Conservation (phyloP, 2,888 invertebrate genomes). For the Sycophila texana region DNA sequence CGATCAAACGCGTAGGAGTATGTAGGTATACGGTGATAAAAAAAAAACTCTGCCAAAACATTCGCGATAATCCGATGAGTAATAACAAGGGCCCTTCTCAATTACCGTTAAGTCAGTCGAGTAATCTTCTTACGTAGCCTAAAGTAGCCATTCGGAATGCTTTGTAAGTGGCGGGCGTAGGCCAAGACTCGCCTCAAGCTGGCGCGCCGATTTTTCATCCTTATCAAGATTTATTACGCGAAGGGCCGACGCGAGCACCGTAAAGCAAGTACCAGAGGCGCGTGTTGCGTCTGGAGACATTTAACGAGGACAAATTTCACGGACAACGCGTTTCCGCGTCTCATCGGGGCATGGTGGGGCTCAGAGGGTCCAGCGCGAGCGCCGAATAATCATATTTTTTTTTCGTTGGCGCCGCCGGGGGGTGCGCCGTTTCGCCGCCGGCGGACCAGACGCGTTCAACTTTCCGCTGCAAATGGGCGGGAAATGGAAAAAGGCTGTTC, state of each 20-base stretch:
- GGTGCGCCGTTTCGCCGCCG: not conserved
- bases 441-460: not conserved
- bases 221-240: conserved; percentile 39
- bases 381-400: conserved; percentile 10
- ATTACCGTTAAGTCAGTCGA: no score
- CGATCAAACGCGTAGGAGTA: no score
- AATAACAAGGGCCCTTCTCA: no score
- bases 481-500: conserved; percentile 37
- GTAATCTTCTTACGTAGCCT: not conserved
- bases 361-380: not conserved
- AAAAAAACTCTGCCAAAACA: no score
- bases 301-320: conserved; percentile 44
- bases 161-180: not conserved
- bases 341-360: not conserved
- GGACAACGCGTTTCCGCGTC: not conserved
- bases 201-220: conserved; percentile 25
- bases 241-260: not conserved
- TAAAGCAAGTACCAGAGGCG: not conserved
- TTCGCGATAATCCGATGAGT: not conserved
- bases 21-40: not conserved
- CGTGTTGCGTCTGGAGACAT: conserved; percentile 8
- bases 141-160: conserved; percentile 13
- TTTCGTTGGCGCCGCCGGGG: not conserved
- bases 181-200: no score
- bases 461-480: not conserved